Evolutionary conservation across 2,888 invertebrate genomes (phyloP), one percentile per base, ranked within the genome.

Genomic region (Amphipyra berbera): DNA sequence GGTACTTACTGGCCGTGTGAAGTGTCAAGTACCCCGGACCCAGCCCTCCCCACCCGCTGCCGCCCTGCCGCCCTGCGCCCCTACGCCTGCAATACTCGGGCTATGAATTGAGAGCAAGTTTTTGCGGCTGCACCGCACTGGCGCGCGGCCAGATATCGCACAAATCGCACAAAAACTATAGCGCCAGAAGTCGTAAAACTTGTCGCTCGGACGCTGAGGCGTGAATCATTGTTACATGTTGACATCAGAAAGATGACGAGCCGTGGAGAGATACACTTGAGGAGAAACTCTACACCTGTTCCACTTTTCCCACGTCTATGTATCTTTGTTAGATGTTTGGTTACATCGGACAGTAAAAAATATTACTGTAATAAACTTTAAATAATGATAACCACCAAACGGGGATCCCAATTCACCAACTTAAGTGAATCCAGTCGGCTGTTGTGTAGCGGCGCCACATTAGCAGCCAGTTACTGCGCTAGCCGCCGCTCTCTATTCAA

Each of bases 101-200:
- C 35, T 9, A 37, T 54, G 53, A 54, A 54, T 54, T n/a, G 44
- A 37, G 44, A 54, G 44, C 35, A 37, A 53, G 44, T 53, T 52
- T 42, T 53, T 35, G 53, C 6, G 40, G 27, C 33, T 35, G 53
- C 53, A 33, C 30, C 10, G 12, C 30, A 35, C 35, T 44, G 53
- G 53, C 42, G 14, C 10, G 10, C 53, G 33, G 42, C 44, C 30
- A 42, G 41, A n/a, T n/a, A 14, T 48, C 46, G 30, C 46, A 13
- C 46, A n/a, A 47, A 13, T 30, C 15, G 8, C 42, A 42, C 42
- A 42, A 42, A 42, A 42, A 15, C 35, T 35, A 47, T 47, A 48
- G 37, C 48, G 35, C 1, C 12, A 47, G 33, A 14, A 37, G 37
- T 37, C 12, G 37, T 10, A 15, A 37, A 15, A n/a, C 13, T 30